Conservation (phyloP, 2,113 vertebrate species). For the Chionodraco myersi region DNA sequence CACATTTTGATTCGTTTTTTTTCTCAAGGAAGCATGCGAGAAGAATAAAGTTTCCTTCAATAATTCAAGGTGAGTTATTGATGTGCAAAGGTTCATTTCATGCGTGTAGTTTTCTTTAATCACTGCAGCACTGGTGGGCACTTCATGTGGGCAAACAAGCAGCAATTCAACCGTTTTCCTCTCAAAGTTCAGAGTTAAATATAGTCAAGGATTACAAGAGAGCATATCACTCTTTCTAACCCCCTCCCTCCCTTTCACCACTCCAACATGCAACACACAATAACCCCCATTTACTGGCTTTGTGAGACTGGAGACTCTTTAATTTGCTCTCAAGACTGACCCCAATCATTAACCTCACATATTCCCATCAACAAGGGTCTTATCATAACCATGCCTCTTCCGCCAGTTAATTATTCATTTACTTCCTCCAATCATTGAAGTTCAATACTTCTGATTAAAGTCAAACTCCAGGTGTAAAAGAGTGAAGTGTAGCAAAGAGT, state of each 20-base stretch:
- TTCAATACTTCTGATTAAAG: constrained; percentile 78
- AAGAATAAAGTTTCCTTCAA: too few relatives aligned
- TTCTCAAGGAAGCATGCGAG: too few relatives aligned
- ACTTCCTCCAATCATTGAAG: constrained; percentile 75
- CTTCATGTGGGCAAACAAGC: neutral
- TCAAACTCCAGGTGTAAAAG: constrained; percentile 45
- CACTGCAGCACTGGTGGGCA: neutral
- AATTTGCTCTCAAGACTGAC: constrained; percentile 76
- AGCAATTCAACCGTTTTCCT: neutral
- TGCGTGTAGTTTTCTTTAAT: neutral
- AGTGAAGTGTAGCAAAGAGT: constrained; percentile 65
- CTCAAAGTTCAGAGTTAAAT: constrained; percentile 32
- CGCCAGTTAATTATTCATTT: constrained; percentile 77
- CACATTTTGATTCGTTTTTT: too few relatives aligned
- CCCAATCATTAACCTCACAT: constrained; percentile 78
- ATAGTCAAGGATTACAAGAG: constrained; percentile 12
- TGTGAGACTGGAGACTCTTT: constrained; percentile 69
- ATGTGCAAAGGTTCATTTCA: too few relatives aligned
- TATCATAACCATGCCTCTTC: constrained; percentile 71
- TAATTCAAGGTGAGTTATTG: too few relatives aligned
- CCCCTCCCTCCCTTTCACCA: constrained; percentile 5
- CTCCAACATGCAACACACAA: constrained; percentile 15
- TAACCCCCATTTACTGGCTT: constrained; percentile 38
- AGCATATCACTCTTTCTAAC: constrained; percentile 11
- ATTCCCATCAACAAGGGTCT: constrained; percentile 79